phyloP scores from a whole-genome alignment of 2,113 vertebrate genomes.

The Ahaetulla prasina region DNA sequence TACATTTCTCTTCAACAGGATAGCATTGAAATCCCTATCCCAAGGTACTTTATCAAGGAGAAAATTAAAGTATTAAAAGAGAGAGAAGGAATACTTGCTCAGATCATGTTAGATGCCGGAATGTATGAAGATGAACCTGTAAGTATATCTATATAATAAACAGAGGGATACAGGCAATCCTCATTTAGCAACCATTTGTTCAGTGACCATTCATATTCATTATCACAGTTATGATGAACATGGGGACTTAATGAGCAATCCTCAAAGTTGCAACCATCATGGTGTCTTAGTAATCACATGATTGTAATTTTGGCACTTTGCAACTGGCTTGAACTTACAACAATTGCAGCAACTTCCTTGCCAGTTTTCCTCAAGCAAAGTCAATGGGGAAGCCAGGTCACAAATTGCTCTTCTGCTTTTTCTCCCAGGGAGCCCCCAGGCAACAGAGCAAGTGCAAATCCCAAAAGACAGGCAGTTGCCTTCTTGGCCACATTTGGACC shows the following conservation, averaged over 20 bases:
- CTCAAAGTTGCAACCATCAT: neutral
- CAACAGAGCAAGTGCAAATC: neutral
- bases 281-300: neutral
- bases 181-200: neutral
- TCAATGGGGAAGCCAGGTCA: neutral
- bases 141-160: constrained; percentile 14
- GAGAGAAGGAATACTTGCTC: constrained; percentile 71
- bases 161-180: neutral
- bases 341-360: neutral
- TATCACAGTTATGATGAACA: neutral
- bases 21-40: constrained; percentile 81
- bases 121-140: constrained; percentile 48
- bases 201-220: neutral
- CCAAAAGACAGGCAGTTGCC: neutral
- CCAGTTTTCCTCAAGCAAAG: neutral
- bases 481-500: neutral
- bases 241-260: neutral
- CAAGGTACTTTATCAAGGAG: constrained; percentile 80
- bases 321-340: neutral
- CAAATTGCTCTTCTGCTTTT: neutral
- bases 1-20: constrained; percentile 62
- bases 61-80: constrained; percentile 69
- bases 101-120: constrained; percentile 64
- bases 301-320: neutral
- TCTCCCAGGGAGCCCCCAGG: neutral